Evolutionary conservation across 2,113 vertebrate genomes (phyloP).

Genomic region (Dasyornis broadbenti): DNA sequence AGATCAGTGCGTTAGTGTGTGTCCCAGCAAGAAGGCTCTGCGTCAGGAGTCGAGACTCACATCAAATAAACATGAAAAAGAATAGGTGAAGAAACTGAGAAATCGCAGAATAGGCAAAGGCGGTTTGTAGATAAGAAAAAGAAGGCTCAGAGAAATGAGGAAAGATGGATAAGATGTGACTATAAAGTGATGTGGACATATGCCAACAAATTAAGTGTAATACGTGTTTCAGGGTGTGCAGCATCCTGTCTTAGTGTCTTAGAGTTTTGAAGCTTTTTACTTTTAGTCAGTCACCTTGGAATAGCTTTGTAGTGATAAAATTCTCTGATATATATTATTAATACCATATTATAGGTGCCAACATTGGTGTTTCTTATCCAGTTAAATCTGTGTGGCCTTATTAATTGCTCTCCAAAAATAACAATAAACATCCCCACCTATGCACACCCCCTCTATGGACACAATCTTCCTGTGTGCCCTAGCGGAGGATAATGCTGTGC

Average conservation of each 20-base stretch:
- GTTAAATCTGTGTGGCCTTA: neutral
- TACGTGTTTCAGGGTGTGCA: rapidly evolving
- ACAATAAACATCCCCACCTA: rapidly evolving
- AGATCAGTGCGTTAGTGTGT: neutral
- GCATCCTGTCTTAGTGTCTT: neutral
- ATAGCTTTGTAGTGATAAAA: neutral
- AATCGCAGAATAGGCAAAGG: neutral
- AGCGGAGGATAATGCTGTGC: neutral
- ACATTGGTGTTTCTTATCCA: neutral
- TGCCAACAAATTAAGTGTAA: neutral
- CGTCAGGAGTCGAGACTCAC: rapidly evolving
- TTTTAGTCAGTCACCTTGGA: neutral
- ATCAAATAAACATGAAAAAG: neutral
- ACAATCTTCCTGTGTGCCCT: neutral
- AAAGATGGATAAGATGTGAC: neutral
- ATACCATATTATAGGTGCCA: neutral
- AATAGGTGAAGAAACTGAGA: neutral
- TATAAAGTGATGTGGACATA: neutral
- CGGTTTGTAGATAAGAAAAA: neutral
- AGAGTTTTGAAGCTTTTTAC: neutral
- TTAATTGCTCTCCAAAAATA: neutral
- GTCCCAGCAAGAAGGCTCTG: neutral
- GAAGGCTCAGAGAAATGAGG: neutral
- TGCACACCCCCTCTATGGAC: no score
- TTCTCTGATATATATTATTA: neutral